These are phyloP conservation scores for Incurvaria masculella DNA, from an alignment of 2,888 invertebrate genomes.

Conservation along the genomic window DNA sequence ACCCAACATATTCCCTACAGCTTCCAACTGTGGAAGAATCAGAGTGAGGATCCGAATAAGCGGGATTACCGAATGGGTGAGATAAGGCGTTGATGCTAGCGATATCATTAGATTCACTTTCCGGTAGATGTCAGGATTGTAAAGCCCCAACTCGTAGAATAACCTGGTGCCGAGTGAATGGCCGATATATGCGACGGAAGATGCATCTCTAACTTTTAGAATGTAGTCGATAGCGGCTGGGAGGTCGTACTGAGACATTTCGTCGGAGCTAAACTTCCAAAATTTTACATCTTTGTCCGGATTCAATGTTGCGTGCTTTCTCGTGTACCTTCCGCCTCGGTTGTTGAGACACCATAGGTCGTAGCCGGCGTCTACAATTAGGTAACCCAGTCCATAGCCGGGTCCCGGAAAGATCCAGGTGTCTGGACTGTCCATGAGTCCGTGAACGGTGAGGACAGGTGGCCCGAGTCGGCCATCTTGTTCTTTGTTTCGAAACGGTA, in stretches of 20 bases:
- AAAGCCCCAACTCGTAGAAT: constrained; percentile 53
- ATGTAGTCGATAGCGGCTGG: constrained; percentile 57
- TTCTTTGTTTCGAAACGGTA: constrained; percentile 17
- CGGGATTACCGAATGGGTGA: constrained; percentile 28
- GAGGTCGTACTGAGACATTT: constrained; percentile 67
- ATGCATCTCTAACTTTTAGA: constrained; percentile 39
- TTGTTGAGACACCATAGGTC: constrained; percentile 45
- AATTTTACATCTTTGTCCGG: constrained; percentile 36
- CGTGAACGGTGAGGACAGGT: constrained; percentile 29
- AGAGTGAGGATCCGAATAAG: constrained; percentile 21
- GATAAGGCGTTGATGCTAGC: constrained; percentile 53
- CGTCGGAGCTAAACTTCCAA: constrained; percentile 63
- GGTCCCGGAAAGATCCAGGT: constrained; percentile 31
- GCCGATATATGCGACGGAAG: constrained; percentile 62
- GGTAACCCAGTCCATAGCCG: constrained; percentile 25
- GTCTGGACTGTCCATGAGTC: constrained; percentile 30
- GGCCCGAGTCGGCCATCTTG: constrained; percentile 11
- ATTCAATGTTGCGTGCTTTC: constrained; percentile 46
- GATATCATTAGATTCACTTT: constrained; percentile 53
- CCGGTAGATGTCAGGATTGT: constrained; percentile 54
- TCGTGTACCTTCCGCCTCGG: constrained; percentile 62
- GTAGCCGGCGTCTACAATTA: constrained; percentile 51
- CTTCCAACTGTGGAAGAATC: constrained; percentile 24
- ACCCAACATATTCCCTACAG: constrained; percentile 33
- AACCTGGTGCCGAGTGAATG: constrained; percentile 67